These are phyloP conservation scores for Micronisus gabar DNA, from an alignment of 2,113 vertebrate species.

Conservation along the genomic window DNA sequence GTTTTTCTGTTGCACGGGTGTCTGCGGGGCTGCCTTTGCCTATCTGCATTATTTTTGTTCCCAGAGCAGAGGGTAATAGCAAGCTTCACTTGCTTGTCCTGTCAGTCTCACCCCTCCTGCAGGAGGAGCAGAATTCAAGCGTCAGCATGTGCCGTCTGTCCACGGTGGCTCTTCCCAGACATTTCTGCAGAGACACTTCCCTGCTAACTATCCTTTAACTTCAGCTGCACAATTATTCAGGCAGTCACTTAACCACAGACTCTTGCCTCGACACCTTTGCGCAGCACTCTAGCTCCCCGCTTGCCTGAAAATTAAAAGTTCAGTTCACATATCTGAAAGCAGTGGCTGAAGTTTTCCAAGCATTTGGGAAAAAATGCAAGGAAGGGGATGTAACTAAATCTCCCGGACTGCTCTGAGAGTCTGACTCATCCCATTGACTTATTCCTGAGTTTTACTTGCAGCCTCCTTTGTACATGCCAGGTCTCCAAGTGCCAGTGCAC, in stretches of 20 bases:
- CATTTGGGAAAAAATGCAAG: background rate
- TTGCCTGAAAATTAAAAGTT: background rate
- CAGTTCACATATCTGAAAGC: background rate
- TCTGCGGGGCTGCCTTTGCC: background rate
- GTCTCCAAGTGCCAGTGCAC: background rate
- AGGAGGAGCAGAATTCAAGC: background rate
- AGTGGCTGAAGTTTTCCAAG: background rate
- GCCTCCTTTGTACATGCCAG: background rate
- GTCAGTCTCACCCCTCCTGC: background rate
- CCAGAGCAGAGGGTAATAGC: background rate
- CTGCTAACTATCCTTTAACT: background rate
- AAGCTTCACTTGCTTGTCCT: background rate
- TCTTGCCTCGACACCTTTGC: background rate
- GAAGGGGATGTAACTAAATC: background rate
- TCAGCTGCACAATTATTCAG: background rate
- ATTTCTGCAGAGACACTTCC: background rate
- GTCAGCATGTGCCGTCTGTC: rapidly evolving
- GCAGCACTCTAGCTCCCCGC: background rate
- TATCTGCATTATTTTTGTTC: background rate
- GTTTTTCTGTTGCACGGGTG: rapidly evolving
- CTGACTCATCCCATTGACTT: background rate
- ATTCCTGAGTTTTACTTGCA: background rate
- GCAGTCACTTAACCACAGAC: background rate
- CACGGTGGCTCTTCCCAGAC: background rate
- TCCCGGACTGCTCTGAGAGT: background rate